A percentile compares a stretch with the other conserved stretches of the same genome.
Conservation (phyloP, 2,888 invertebrate species). For the Synergus umbraculus region DNA sequence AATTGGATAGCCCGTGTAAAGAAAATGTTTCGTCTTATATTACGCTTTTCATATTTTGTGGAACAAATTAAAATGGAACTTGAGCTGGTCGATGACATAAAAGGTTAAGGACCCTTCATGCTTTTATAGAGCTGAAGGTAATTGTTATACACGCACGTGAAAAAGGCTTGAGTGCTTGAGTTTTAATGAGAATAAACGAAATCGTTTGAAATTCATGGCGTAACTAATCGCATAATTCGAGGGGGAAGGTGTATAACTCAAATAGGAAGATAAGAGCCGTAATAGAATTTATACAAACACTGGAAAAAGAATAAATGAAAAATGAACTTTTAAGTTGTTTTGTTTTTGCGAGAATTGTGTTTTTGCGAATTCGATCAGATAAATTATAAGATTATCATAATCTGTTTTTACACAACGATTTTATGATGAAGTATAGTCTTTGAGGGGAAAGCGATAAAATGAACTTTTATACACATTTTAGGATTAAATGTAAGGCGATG, state of each 20-base stretch:
- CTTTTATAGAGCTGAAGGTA: neutral
- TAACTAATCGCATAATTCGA: constrained; percentile 12
- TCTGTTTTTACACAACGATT: neutral
- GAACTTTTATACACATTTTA: constrained; percentile 30
- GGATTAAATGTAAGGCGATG: constrained; percentile 28
- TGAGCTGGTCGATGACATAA: neutral
- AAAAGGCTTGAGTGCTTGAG: neutral
- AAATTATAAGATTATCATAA: neutral
- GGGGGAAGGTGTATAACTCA: neutral
- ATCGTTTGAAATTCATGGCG: constrained; percentile 16
- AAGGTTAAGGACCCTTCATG: neutral
- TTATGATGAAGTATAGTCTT: neutral
- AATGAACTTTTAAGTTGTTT: neutral
- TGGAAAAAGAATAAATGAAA: neutral
- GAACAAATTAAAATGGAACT: constrained; percentile 8
- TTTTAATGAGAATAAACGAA: constrained; percentile 12
- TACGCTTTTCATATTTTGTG: neutral
- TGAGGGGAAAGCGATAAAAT: constrained; percentile 23
- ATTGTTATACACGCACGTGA: constrained; percentile 5
- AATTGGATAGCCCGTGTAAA: neutral
- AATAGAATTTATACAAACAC: neutral
- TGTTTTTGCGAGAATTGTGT: too few relatives aligned
- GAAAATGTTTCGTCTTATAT: neutral
- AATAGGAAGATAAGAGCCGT: neutral
- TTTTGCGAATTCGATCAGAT: neutral